Evolutionary conservation across 2,888 invertebrate genomes (phyloP), one percentile per base, ranked within the genome.

Genomic region (Mythimna loreyi): DNA sequence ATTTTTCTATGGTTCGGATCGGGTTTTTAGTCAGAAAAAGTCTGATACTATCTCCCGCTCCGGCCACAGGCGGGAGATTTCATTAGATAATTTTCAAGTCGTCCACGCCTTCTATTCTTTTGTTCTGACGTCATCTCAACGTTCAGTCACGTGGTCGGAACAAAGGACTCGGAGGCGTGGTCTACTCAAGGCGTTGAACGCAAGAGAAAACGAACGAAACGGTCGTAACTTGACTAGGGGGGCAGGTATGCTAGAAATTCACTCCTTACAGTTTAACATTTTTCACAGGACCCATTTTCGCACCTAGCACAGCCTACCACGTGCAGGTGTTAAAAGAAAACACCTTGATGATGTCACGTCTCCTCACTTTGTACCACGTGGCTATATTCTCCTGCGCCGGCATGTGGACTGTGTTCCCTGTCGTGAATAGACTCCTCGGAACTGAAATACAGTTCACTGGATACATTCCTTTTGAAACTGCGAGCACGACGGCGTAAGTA

Each of bases 381-480:
- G 88, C 90, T 21, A 81, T 87, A 28, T 74, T 86, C 8, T 60
- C 75, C 6, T 93, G 92, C 67, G 90, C 80, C 0, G 1, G 25
- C 0, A 76, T 92, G 43, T 93, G 92, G 90, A 79, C 85, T 2
- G 64, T 89, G 49, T 93, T 89, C 71, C 94, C 93, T 0, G 43
- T 93, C 19, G 86, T 92, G 9, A 93, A 92, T 59, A 89, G 83
- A 62, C 76, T 86, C 16, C 63, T 91, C 25, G 91, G 92, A 2
- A 83, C 87, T 63, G 83, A 90, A 21, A 90, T 90, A 3, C 75
- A 87, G 43, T 90, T 94, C 33, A 90, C 91, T n/a, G 93, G 89
- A 16, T 94, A 92, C 72, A 86, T 93, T 63, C 94, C 95, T 23
- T 93, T 93, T 68, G 90, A 92, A 67, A 92, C 91, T 1, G 86